phyloP scores from a whole-genome alignment of 1,140 invertebrate species.

The Cataglyphis hispanica region DNA sequence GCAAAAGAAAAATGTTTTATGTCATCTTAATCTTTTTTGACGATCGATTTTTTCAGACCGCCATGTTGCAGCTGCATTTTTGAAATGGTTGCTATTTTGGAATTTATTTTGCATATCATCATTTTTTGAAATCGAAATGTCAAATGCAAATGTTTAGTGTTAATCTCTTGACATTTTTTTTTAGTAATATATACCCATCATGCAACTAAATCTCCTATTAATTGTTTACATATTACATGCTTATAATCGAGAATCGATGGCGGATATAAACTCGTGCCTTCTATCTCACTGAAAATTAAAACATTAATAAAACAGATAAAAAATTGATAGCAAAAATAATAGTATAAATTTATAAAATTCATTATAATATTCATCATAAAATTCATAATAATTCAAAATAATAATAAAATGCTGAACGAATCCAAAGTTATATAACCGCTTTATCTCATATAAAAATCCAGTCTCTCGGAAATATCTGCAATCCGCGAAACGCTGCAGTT shows the following conservation, averaged over 20 bases:
- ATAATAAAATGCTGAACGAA: neutral
- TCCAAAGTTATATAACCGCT: neutral
- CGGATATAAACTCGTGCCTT: neutral
- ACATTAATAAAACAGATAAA: neutral
- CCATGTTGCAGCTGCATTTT: slow-evolving; percentile 49
- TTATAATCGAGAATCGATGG: neutral
- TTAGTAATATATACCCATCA: neutral
- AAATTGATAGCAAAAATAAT: neutral
- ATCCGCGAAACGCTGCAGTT: neutral
- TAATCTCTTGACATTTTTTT: neutral
- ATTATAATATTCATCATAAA: too few species aligned
- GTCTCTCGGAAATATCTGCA: neutral
- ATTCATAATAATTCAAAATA: neutral
- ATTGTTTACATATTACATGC: neutral
- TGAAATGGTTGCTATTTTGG: slow-evolving; percentile 40
- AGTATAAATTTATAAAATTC: neutral
- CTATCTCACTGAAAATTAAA: neutral
- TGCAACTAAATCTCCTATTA: slow-evolving; percentile 27
- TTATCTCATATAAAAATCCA: neutral
- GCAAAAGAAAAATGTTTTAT: slow-evolving; percentile 17
- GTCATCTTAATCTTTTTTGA: slow-evolving; percentile 31
- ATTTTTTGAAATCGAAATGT: neutral
- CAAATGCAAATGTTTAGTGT: neutral
- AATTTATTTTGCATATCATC: neutral
- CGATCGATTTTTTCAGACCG: slow-evolving; percentile 34